Evolutionary conservation across 2,888 invertebrate species (phyloP).

Genomic region (Lithophane socia): DNA sequence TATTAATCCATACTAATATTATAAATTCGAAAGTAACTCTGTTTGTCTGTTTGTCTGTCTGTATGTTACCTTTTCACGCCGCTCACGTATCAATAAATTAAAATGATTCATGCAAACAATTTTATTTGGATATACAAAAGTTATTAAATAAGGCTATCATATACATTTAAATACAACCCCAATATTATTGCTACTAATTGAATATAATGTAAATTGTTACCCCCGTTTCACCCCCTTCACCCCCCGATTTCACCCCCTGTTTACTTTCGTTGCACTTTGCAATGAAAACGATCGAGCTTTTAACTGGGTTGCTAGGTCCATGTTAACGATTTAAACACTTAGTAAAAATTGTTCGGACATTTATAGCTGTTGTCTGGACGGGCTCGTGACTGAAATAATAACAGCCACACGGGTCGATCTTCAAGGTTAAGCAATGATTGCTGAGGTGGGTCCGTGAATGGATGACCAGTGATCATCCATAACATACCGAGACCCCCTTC

Average conservation of each 20-base stretch:
- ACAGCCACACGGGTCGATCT: neutral
- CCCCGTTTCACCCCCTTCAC: neutral
- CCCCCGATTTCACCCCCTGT: constrained; percentile 44
- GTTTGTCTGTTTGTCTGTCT: too few species aligned
- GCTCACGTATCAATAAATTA: neutral
- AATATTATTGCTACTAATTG: constrained; percentile 64
- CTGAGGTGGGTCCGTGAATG: neutral
- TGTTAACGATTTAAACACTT: neutral
- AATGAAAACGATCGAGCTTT: constrained; percentile 61
- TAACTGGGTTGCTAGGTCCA: constrained; percentile 58
- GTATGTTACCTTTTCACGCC: too few species aligned
- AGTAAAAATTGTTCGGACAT: neutral
- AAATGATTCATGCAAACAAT: too few species aligned
- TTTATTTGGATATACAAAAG: neutral
- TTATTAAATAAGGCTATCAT: constrained; percentile 35
- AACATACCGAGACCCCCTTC: neutral
- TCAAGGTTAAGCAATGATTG: neutral
- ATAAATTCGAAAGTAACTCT: too few species aligned
- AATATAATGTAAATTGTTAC: constrained; percentile 47
- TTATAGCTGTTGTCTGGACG: neutral
- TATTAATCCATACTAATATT: too few species aligned
- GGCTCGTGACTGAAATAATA: neutral
- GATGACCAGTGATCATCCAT: neutral
- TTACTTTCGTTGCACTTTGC: constrained; percentile 67
- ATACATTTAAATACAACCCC: constrained; percentile 37